phyloP scores from a whole-genome alignment of 2,888 invertebrate species.

The Ecliptopera silaceata region DNA sequence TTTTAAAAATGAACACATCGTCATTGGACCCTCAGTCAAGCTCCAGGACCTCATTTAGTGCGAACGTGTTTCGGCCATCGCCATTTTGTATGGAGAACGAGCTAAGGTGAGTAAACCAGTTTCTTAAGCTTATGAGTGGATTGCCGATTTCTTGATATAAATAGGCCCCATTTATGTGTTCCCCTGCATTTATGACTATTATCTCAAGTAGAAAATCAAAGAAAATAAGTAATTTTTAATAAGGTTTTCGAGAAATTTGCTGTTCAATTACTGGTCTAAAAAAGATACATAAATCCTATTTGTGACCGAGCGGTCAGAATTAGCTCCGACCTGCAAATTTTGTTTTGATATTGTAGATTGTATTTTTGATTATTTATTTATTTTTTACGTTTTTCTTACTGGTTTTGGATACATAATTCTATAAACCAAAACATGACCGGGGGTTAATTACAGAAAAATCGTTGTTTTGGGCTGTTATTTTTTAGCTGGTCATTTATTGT shows the following conservation, averaged over 20 bases:
- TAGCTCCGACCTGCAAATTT: background rate
- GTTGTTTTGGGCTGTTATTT: background rate
- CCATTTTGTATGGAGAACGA: slow-evolving; percentile 6
- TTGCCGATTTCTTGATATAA: background rate
- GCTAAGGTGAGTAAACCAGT: slow-evolving; percentile 3
- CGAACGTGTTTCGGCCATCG: background rate
- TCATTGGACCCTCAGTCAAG: background rate
- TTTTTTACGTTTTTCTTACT: background rate
- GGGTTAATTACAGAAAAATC: background rate
- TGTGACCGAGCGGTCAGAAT: background rate
- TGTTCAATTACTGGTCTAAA: slow-evolving; percentile 10
- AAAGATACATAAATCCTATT: background rate
- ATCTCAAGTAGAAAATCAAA: slow-evolving; percentile 1
- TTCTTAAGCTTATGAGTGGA: slow-evolving; percentile 12
- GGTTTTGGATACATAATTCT: background rate
- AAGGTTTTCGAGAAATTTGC: slow-evolving; percentile 3
- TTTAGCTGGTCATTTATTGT: background rate
- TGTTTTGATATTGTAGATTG: background rate
- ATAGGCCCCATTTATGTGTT: slow-evolving; percentile 4
- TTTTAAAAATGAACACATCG: background rate
- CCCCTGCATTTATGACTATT: background rate
- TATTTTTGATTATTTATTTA: background rate
- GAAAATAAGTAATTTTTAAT: slow-evolving; percentile 2
- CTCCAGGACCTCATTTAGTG: background rate
- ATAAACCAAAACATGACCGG: background rate